These are phyloP conservation scores for Drosophila ogumai DNA, from an alignment of 1,140 invertebrate species.

Conservation along the genomic window DNA sequence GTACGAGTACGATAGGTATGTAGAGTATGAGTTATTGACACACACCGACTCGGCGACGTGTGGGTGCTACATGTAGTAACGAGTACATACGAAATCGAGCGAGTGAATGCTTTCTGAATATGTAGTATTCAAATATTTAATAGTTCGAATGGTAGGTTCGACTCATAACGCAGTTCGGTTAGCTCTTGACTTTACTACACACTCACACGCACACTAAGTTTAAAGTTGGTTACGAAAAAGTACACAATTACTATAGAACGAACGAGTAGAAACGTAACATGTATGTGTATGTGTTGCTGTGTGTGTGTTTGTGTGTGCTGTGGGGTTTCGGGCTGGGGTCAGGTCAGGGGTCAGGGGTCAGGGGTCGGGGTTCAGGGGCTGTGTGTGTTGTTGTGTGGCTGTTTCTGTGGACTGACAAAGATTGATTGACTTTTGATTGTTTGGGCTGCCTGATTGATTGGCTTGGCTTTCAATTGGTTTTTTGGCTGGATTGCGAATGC, in stretches of 20 bases:
- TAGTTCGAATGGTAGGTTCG: slow-evolving; percentile 36
- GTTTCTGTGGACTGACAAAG: slow-evolving; percentile 37
- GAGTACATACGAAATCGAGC: slow-evolving; percentile 58
- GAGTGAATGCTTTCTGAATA: slow-evolving; percentile 24
- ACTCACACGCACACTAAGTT: slow-evolving; percentile 71
- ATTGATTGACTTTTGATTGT: slow-evolving; percentile 55
- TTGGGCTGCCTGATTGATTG: slow-evolving; percentile 52
- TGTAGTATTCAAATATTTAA: slow-evolving; percentile 40
- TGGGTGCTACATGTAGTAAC: slow-evolving; percentile 50
- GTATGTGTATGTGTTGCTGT: slow-evolving; percentile 26
- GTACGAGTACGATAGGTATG: slow-evolving; percentile 32
- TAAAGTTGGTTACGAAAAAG: slow-evolving; percentile 68
- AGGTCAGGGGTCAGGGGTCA: slow-evolving; percentile 6
- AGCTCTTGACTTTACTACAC: slow-evolving; percentile 64
- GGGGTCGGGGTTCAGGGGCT: slow-evolving; percentile 11
- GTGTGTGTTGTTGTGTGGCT: slow-evolving; percentile 27
- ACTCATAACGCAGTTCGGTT: slow-evolving; percentile 36
- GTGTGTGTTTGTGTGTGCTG: slow-evolving; percentile 18
- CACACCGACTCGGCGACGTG: slow-evolving; percentile 29
- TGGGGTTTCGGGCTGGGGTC: slow-evolving; percentile 9
- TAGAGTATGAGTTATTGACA: slow-evolving; percentile 31
- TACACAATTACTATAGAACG: slow-evolving; percentile 75
- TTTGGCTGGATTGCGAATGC: slow-evolving; percentile 37
- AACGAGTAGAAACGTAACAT: slow-evolving; percentile 70
- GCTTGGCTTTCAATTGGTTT: slow-evolving; percentile 29